Evolutionary conservation across 2,113 vertebrate genomes (phyloP).

Genomic region (Mirounga angustirostris): DNA sequence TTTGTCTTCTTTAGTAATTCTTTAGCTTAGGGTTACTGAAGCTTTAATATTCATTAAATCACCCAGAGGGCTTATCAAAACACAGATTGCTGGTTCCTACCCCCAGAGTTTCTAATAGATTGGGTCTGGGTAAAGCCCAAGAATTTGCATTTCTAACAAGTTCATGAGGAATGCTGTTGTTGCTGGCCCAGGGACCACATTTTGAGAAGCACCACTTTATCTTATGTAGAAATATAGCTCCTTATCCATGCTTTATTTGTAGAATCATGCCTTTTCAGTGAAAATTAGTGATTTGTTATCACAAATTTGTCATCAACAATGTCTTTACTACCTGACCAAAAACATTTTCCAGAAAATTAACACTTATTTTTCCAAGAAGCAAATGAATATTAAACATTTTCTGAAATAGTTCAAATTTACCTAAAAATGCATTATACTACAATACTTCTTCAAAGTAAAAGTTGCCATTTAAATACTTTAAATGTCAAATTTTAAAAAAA

Average conservation of each 20-base stretch:
- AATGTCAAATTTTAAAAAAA: not conserved
- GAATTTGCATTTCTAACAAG: not conserved
- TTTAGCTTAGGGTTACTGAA: not conserved
- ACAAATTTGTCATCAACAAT: not conserved
- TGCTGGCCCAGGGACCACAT: not conserved
- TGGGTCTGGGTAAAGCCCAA: not conserved
- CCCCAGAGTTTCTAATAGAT: not conserved
- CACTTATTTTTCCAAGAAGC: conserved; percentile 50
- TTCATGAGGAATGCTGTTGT: not conserved
- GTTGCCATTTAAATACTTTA: conserved; percentile 41
- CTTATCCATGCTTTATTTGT: not conserved
- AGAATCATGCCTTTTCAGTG: not conserved
- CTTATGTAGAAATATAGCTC: not conserved
- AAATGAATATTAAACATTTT: conserved; percentile 63
- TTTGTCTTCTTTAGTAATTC: not conserved
- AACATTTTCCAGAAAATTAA: conserved; percentile 29
- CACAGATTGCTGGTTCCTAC: not conserved
- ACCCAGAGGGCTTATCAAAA: not conserved
- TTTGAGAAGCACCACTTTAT: not conserved
- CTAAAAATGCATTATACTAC: not conserved
- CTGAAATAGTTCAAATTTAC: not conserved
- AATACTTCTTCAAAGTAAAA: conserved; percentile 46
- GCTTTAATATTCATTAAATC: not conserved
- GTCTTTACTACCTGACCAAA: not conserved
- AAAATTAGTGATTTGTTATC: not conserved